Base-by-base conservation (phyloP, 2,888 invertebrate genomes). In the Limnephilus rhombicus region DNA sequence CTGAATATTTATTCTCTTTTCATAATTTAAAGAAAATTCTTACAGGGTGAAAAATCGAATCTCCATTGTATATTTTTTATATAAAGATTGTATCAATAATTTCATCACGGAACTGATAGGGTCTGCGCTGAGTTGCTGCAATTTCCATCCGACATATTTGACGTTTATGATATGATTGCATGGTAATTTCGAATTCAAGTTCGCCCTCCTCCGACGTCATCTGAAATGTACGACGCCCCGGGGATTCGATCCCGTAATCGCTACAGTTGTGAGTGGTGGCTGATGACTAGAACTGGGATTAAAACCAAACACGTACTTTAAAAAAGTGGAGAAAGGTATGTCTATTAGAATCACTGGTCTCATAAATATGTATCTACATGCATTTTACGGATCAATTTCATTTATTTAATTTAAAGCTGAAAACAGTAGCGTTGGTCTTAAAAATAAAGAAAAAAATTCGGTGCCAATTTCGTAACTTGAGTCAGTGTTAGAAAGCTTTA, bases 181-280 rank as follows among this genome's bases (percentile, higher is more conserved):
- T 91, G 91, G 91, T 91, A 92, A 92, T 89, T 92, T 85, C 83
- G 90, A 92, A 92, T 92, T 92, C 89, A 80, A 80, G 34, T 49
- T 86, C 86, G 80, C 91, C 91, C 91, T 86, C 34, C n/a, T 45
- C 80, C 80, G 91, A n/a, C 86, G 86, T 90, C 34, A 41, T 85
- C 45, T 80, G 29, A 45, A 90, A 90, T 88, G 90, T 68, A 92
- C 88, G 88, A 53, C 88, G 91, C 92, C 92, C 92, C 31, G 68
- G 92, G 92, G 92, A 91, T 68, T 45, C 82, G 89, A 90, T 80
- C 80, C 88, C 83, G 80, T 92, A 92, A 91, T 91, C 91, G 90
- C 81, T 92, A n/a, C 53, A 53, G 86, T n/a, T 80, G 81, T 86
- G 91, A 91, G 88, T 80, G 80, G 80, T 68, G 45, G 29, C n/a